phyloP scores from a whole-genome alignment of 2,888 invertebrate species.

The Bhutanitis thaidina region DNA sequence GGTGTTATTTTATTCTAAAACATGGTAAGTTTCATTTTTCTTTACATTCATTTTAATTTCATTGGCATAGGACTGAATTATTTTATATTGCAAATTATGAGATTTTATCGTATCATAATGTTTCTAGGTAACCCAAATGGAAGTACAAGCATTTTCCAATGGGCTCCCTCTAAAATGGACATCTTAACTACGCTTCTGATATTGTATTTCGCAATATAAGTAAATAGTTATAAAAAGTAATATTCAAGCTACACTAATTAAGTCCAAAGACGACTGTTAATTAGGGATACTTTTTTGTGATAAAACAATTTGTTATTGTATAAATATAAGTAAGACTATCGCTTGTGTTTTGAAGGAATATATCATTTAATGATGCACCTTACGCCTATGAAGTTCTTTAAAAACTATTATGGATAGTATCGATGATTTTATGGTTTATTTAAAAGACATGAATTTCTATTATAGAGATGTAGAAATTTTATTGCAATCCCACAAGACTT shows the following conservation, averaged over 20 bases:
- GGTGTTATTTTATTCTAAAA: conserved; percentile 55
- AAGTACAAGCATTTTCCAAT: conserved; percentile 68
- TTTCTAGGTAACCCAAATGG: conserved; percentile 79
- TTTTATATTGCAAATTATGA: conserved; percentile 22
- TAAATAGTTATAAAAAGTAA: conserved; percentile 31
- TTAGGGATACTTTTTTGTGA: conserved; percentile 70
- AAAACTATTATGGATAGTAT: conserved; percentile 17
- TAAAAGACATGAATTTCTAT: background rate
- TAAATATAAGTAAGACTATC: conserved; percentile 50
- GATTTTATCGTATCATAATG: conserved; percentile 65
- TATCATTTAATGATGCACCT: conserved; percentile 49
- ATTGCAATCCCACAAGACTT: conserved; percentile 3
- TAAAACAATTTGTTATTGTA: conserved; percentile 64
- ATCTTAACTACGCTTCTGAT: conserved; percentile 53
- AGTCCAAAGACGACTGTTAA: conserved; percentile 70
- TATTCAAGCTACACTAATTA: conserved; percentile 41
- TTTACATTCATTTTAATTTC: conserved; percentile 36
- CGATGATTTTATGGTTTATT: background rate
- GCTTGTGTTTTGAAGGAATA: conserved; percentile 39
- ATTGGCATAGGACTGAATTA: conserved; percentile 30
- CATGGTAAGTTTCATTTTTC: conserved; percentile 59
- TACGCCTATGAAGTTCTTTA: conserved; percentile 28
- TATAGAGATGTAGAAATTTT: conserved; percentile 1
- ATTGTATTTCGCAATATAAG: conserved; percentile 40
- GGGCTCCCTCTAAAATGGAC: conserved; percentile 64